A percentile compares a stretch with the other conserved stretches of the same genome.
Evolutionary conservation across 2,888 invertebrate species (phyloP).

Genomic region (Papilio demoleus): DNA sequence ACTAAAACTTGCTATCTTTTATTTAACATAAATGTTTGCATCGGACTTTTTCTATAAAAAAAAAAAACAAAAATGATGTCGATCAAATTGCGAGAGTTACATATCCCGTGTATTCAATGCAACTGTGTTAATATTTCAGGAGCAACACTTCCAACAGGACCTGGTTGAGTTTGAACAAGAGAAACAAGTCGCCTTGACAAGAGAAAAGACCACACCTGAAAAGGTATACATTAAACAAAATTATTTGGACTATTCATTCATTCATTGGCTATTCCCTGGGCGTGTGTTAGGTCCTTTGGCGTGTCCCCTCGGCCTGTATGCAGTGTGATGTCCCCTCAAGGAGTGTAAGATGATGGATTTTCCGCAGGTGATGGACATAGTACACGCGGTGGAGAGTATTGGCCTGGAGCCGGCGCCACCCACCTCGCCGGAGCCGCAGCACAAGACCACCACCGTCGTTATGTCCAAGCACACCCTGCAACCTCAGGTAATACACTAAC

Average conservation of each 20-base stretch:
- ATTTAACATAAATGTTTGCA: too few species aligned
- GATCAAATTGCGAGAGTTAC: too few species aligned
- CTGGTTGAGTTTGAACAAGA: conserved; percentile 90
- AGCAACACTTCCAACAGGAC: conserved; percentile 88
- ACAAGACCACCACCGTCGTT: conserved; percentile 95
- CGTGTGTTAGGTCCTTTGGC: not conserved
- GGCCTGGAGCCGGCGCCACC: conserved; percentile 87
- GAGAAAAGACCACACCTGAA: conserved; percentile 92
- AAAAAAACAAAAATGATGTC: too few species aligned
- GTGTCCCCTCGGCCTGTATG: not conserved
- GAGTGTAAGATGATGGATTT: not conserved
- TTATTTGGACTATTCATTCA: too few species aligned
- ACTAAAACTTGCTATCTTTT: too few species aligned
- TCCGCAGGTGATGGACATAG: conserved; percentile 92
- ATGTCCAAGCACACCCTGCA: conserved; percentile 97
- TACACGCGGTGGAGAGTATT: conserved; percentile 93
- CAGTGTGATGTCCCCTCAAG: not conserved
- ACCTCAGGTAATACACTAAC: conserved; percentile 79
- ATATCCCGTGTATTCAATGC: not conserved
- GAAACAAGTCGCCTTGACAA: conserved; percentile 85
- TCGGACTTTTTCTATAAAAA: too few species aligned
- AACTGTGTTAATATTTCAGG: conserved; percentile 68
- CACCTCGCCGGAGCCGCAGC: conserved; percentile 88
- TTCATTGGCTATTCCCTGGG: too few species aligned
- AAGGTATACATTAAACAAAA: conserved; percentile 81